Base-by-base conservation (phyloP, 2,888 invertebrate genomes). In the Shargacucullia verbasci region DNA sequence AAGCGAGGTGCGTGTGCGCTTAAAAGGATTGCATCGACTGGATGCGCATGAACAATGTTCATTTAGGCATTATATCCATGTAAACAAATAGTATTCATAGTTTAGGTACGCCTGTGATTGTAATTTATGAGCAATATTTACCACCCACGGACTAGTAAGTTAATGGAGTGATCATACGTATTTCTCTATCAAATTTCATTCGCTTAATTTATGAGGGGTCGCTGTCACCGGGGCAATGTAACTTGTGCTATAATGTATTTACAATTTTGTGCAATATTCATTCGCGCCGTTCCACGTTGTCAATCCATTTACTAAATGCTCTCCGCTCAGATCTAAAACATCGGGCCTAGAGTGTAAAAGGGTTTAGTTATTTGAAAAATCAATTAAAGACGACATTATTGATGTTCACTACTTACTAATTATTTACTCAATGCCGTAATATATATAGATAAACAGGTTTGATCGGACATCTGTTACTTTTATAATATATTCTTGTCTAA, bases 381-480 rank as follows among this genome's bases (percentile, higher is more conserved):
- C 0, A 13, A 6, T 0, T 20, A 25, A n/a, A 45, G 46, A 13
- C 6, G 13, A 47, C 9, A 14, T 14, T 4, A 27, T 37, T 35
- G 14, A 49, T 38, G 14, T 41, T 45, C 29, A 33, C 37, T 20
- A 20, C 2, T 3, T 20, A 20, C 25, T 46, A 33, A 40, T 59
- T 44, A 59, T 60, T 47, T 48, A 34, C 34, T 48, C 6, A 56
- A 47, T 31, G 44, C 12, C 10, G 14, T 44, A 43, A 37, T 9
- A 29, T 2, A 4, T 14, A 34, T 8, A 41, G 9, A 35, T 38
- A 41, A 62, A 69, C 50, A 29, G 52, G 49, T 68, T 55, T 13
- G 15, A 9, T 20, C 39, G 12, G 41, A 56, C 68, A 68, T 55
- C 58, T 68, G 69, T 59, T 56, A 49, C 40, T 52, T 38, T 38